Percentiles rank a stretch among this genome's conserved stretches.
Conservation (phyloP, 1,140 invertebrate species). For the Andrena cerasifolii region DNA sequence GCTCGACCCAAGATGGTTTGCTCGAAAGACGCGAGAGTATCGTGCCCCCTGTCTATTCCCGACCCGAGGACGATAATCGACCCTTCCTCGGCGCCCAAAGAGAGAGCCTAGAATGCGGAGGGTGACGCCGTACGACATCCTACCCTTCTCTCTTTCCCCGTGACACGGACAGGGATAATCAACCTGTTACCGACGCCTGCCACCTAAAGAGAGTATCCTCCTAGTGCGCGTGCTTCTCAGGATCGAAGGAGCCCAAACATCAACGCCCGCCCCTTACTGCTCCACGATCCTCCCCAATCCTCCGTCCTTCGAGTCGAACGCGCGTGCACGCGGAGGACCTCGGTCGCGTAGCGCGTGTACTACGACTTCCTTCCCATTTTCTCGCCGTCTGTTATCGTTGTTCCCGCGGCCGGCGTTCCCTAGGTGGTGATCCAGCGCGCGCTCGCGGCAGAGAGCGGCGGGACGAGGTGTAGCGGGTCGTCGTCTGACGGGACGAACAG, state of each 20-base stretch:
- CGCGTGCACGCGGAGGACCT: background rate
- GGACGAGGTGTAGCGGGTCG: slow-evolving; percentile 9
- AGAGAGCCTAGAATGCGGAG: background rate
- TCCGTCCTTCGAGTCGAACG: background rate
- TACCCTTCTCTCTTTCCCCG: too few relatives aligned
- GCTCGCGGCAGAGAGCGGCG: slow-evolving; percentile 2
- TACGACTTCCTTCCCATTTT: background rate
- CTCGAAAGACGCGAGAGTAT: slow-evolving; percentile 1
- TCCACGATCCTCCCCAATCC: too few relatives aligned
- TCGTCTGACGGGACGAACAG: slow-evolving; percentile 22
- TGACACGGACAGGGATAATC: too few relatives aligned
- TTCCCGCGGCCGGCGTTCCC: background rate
- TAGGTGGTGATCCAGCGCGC: slow-evolving; percentile 31
- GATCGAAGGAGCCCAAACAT: background rate
- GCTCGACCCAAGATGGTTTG: too few relatives aligned
- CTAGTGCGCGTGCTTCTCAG: too few relatives aligned
- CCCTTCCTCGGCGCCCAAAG: background rate
- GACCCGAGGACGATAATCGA: too few relatives aligned
- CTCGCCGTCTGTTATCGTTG: slow-evolving; percentile 6
- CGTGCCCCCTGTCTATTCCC: background rate
- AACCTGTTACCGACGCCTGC: too few relatives aligned
- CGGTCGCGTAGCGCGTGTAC: background rate
- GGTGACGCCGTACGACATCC: too few relatives aligned
- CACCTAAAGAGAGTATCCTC: too few relatives aligned
- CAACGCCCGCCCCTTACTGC: too few relatives aligned